Evolutionary conservation across 2,888 invertebrate species (phyloP).

Genomic region (Frankliniella fusca): DNA sequence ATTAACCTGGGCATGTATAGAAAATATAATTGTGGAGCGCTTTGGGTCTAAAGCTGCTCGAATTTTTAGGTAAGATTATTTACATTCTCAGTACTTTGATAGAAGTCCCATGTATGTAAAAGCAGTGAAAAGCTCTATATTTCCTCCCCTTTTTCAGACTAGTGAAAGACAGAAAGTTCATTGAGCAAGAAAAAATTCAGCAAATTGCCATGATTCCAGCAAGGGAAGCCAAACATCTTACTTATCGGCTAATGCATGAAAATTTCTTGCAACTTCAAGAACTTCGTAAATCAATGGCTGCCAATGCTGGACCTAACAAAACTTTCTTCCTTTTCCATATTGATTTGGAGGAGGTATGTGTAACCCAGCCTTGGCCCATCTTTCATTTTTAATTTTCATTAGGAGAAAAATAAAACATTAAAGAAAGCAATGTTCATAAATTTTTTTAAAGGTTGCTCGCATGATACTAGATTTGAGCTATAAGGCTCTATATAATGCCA

Average conservation of each 20-base stretch:
- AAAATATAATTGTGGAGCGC: conserved; percentile 78
- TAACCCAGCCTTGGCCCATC: conserved; percentile 13
- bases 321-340: conserved; percentile 74
- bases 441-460: conserved; percentile 55
- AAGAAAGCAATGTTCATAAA: too few species aligned
- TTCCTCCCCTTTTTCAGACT: conserved; percentile 53
- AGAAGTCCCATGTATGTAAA: background rate
- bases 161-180: conserved; percentile 70
- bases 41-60: conserved; percentile 80
- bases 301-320: conserved; percentile 62
- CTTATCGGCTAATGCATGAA: conserved; percentile 80
- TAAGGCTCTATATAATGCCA: conserved; percentile 65
- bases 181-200: conserved; percentile 90
- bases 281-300: conserved; percentile 56
- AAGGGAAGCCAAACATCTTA: conserved; percentile 85
- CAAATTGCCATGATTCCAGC: conserved; percentile 89
- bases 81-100: conserved; percentile 3
- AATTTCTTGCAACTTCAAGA: conserved; percentile 67
- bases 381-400: background rate
- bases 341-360: conserved; percentile 57
- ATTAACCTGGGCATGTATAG: conserved; percentile 68
- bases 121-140: background rate
- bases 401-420: too few species aligned
- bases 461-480: conserved; percentile 67
- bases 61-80: conserved; percentile 62